Conservation (phyloP, 2,113 vertebrate species). For the Pangasianodon gigas region DNA sequence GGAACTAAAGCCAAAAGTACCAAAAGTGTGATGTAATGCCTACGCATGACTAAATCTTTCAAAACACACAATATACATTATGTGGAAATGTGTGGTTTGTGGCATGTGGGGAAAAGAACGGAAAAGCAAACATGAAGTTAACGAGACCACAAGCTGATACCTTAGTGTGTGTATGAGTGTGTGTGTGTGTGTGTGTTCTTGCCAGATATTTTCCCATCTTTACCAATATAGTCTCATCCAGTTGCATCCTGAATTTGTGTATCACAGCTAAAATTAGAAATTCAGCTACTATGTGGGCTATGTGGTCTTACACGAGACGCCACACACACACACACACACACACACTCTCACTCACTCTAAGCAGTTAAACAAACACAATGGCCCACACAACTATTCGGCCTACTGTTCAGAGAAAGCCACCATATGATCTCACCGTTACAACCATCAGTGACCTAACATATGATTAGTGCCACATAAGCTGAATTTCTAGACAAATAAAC, state of each 20-base stretch:
- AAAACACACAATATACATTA: conserved; percentile 28
- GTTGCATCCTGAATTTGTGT: conserved; percentile 6
- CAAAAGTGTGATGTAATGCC: neutral
- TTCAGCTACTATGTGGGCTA: conserved; percentile 19
- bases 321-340: conserved; percentile 14
- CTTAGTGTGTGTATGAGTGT: neutral
- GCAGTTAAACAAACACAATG: conserved; percentile 31
- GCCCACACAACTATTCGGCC: neutral
- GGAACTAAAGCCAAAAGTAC: conserved; percentile 3
- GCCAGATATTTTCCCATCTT: conserved; percentile 19
- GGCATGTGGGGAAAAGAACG: conserved; percentile 16
- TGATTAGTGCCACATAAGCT: neutral
- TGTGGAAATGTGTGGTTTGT: conserved; percentile 36
- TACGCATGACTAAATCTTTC: neutral
- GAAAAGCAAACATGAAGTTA: conserved; percentile 29
- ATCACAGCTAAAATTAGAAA: conserved; percentile 31
- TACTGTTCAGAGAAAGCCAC: conserved; percentile 7
- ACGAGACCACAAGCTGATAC: conserved; percentile 6
- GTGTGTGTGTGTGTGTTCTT: neutral
- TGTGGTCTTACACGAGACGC: conserved; percentile 7
- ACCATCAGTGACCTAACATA: neutral
- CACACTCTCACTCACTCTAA: neutral
- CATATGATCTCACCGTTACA: neutral
- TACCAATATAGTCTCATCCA: neutral
- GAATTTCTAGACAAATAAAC: neutral